Base-by-base conservation (phyloP, 2,113 vertebrate species). In the Cynoglossus semilaevis region DNA sequence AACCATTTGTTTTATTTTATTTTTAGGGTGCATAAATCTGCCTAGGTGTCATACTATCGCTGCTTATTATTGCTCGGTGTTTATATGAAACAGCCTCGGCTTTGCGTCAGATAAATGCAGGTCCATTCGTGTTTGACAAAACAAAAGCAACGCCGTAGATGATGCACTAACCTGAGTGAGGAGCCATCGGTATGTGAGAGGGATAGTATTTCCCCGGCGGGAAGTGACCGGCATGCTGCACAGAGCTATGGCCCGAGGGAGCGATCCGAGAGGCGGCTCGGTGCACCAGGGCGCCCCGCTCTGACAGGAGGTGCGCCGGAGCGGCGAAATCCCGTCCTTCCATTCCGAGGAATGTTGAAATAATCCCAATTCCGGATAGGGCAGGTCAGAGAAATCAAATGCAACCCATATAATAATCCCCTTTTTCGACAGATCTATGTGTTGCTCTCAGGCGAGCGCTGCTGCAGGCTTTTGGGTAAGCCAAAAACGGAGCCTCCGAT, bases 251-350 rank as follows among this genome's bases (percentile, higher is more conserved):
- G 81, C 93, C 93, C 70, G 92, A 90, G 38, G 93, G 91, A 74
- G 94, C 90, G 87, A 93, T 93, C 72, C 93, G 90, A 74, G 93
- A 93, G 57, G 94, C 83, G 87, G 93, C 88, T 81, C 94, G 94
- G 81, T 95, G 96, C 79, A 94, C 93, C 80, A 94, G 82, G 76
- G 92, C 89, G 85, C 93, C 93, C 84, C 94, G 93, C 87, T 96
- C 94, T 22, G 94, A 90, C 17, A 97, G 89, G 79, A 98, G 93
- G 88, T 95, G 94, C 74, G 95, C 93, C 87, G 94, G 94, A 80
- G 95, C 91, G 45, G 93, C 91, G 71, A 97, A 97, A 79, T 98
- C 96, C 85, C 94, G 93, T 91, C 94, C 94, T 91, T 98, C 96
- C 96, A 98, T 97, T 74, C 81, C 82, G 82, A 76, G 72, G 70